Base-by-base conservation (phyloP, 2,113 vertebrate genomes). In the Ceratotherium simum region DNA sequence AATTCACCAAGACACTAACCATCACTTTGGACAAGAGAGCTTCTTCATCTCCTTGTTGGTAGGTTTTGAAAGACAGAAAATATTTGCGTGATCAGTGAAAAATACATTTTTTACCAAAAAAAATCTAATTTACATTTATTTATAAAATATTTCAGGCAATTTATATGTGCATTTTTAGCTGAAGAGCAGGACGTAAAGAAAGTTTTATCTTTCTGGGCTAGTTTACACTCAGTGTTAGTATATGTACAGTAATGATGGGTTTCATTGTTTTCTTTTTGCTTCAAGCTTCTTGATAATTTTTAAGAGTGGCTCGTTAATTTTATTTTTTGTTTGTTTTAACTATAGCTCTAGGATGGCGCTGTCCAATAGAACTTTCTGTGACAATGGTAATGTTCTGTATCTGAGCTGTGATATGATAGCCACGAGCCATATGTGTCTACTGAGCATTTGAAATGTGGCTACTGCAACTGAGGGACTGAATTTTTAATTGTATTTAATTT, bases 321-420 rank as follows among this genome's bases (percentile, higher is more conserved):
- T 67, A 51, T 48, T 8, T 16, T 78, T 2, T 18, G 33, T 21
- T 54, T 21, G 21, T 36, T 51, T 18, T 29, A 42, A 13, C 48
- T 56, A 4, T 46, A 39, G n/a, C n/a, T 11, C 20, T 20, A 18
- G 58, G 62, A 0, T 8, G 18, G 23, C 10, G 42, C 58, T 5
- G 58, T 64, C 75, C 9, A 0, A 0, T 6, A 29, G 87, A 78
- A 17, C 39, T 21, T 29, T 31, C 60, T 20, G 33, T 2, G 31
- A 8, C 9, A 2, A 14, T 3, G 17, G 18, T 25, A 12, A 3
- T 13, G 64, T 17, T 29, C 46, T 7, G 2, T 2, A 0, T 21
- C 25, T 31, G 67, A 13, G n/a, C 51, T 33, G 67, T 9, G 27
- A 8, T 31, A 1, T 6, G 4, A 23, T 31, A 23, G 11, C 36